A percentile compares a stretch with the other conserved stretches of the same genome.
phyloP scores from a whole-genome alignment of 2,113 vertebrate genomes.

The Piprites chloris region DNA sequence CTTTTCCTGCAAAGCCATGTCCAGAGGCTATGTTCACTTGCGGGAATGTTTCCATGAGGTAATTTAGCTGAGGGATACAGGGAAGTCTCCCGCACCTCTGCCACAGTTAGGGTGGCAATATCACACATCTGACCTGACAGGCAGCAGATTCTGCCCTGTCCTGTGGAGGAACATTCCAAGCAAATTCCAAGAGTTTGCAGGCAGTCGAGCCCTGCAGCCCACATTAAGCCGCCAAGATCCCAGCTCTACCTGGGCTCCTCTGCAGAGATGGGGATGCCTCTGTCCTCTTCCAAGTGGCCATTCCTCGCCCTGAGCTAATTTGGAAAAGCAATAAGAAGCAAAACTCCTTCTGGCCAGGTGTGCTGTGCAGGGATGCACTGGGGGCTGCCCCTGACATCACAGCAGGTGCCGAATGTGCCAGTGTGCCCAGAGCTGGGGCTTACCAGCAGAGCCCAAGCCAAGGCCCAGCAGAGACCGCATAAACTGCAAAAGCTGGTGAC shows the following conservation, averaged over 20 bases:
- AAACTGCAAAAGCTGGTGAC: not conserved
- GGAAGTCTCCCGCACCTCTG: fast-evolving
- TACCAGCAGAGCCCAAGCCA: not conserved
- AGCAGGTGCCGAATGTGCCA: fast-evolving
- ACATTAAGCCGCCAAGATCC: not conserved
- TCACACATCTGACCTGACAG: fast-evolving
- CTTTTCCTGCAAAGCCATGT: not conserved
- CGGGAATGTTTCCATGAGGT: not conserved
- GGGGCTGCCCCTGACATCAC: fast-evolving
- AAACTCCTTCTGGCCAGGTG: not conserved
- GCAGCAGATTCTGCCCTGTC: not conserved
- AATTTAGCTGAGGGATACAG: fast-evolving
- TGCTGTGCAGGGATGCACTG: fast-evolving
- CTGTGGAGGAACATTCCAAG: not conserved
- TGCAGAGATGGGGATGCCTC: not conserved
- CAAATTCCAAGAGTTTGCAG: not conserved
- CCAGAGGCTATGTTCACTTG: fast-evolving
- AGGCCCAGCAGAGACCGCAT: not conserved
- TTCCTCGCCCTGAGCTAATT: not conserved
- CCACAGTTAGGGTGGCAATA: not conserved
- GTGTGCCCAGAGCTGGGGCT: not conserved
- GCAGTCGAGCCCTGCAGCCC: not conserved
- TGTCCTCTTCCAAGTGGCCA: not conserved
- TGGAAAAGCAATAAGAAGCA: not conserved
- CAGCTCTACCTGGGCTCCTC: not conserved